A percentile compares a stretch with the other conserved stretches of the same genome.
phyloP scores from a whole-genome alignment of 2,888 invertebrate species.

The Epinotia demarniana region DNA sequence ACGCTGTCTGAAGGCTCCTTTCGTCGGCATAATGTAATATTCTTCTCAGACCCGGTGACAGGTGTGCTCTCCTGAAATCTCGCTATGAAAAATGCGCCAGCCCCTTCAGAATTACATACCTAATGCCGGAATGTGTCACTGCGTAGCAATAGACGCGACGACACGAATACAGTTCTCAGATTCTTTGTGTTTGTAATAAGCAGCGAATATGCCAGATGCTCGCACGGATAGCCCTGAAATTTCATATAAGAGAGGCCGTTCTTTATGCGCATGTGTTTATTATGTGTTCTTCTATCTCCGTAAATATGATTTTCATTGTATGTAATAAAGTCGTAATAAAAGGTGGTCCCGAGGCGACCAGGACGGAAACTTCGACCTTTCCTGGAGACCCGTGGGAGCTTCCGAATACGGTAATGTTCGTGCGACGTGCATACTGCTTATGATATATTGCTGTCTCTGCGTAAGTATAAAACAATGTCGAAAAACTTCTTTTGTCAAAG shows the following conservation, averaged over 20 bases:
- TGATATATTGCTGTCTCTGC: constrained; percentile 41
- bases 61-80: constrained; percentile 73
- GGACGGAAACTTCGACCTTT: constrained; percentile 73
- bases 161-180: constrained; percentile 64
- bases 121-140: constrained; percentile 76
- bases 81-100: constrained; percentile 77
- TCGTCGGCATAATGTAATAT: constrained; percentile 77
- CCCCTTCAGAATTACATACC: constrained; percentile 67
- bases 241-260: constrained; percentile 62
- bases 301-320: constrained; percentile 79
- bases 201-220: constrained; percentile 68
- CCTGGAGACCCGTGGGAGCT: constrained; percentile 60
- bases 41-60: constrained; percentile 71
- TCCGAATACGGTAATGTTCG: constrained; percentile 54
- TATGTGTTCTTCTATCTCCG: constrained; percentile 68
- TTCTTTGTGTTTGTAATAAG: constrained; percentile 79
- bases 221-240: constrained; percentile 54
- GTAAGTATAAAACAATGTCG: constrained; percentile 31
- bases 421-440: constrained; percentile 42
- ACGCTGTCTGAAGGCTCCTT: constrained; percentile 52
- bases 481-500: constrained; percentile 38
- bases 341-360: constrained; percentile 63
- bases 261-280: constrained; percentile 74
- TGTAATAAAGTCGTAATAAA: constrained; percentile 76
- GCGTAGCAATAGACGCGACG: constrained; percentile 57